Evolutionary conservation across 2,113 vertebrate species (phyloP), one percentile per base, ranked within the genome.

Genomic region (Tupaia chinensis): DNA sequence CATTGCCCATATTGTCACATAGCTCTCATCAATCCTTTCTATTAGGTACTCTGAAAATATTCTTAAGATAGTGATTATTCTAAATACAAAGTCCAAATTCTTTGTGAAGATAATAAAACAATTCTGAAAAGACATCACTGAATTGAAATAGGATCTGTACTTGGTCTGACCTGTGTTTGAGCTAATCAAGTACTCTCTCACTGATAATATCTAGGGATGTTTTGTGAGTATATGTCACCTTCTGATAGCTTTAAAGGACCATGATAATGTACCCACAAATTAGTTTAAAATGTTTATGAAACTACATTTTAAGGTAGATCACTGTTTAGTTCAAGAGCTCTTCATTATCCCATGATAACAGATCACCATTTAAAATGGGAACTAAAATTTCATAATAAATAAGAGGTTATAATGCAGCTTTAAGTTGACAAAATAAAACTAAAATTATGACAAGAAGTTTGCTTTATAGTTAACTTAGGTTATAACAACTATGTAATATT

Each of bases 91-190:
- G 54, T 92, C 94, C 63, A 85, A 97, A 87, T 66, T 89, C 15
- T 95, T 96, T 88, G 63, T 93, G 58, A 87, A 90, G 78, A 78
- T 95, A 90, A 84, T 91, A 68, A 95, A 85, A 74, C 94, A 93
- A 95, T 92, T 73, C 19, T 81, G 4, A 77, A 54, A 96, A 95
- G 95, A 82, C 69, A 87, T 29, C 79, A 56, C 96, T 96, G 85
- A 84, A 72, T 56, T 91, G n/a, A 92, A 92, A 54, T 72, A 82
- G 32, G 19, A 83, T 79, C 77, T 94, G 81, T 92, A 84, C 25
- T 90, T 92, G 84, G 29, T 94, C 76, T 95, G 80, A 96, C 25
- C 79, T 78, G 77, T 7, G 3, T 81, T 94, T 63, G 90, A 74
- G 61, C 76, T 79, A 95, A 87, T 93, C 58, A 84, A 85, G 13